Base-by-base conservation (phyloP, 2,888 invertebrate species). In the Drosophila leonis region DNA sequence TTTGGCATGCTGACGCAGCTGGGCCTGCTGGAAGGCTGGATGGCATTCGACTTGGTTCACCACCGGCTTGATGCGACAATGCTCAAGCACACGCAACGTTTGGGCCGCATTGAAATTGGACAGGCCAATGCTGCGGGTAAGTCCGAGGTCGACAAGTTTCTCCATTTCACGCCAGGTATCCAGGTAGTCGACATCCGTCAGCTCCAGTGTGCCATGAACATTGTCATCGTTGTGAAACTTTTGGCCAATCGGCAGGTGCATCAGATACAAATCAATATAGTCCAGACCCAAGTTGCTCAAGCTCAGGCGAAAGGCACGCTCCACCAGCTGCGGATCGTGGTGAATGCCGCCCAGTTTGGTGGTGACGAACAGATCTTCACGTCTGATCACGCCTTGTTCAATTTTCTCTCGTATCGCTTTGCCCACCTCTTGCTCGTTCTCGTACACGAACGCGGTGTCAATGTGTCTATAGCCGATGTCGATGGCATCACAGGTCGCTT, bases 231-330 rank as follows among this genome's bases (percentile, higher is more conserved):
- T 86, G 44, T 82, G 76, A 35, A 92, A 91, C 39, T 89, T 94
- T 82, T 95, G 96, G 0, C 95, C 96, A 91, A 97, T 94, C 0
- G 98, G 98, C 94, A 96, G 96, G 88, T 98, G 98, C 74, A 98
- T 96, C 31, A 98, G 92, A 87, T 96, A 97, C 0, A 97, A 93
- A 88, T 98, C 97, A 52, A 98, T 93, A 90, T 97, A 97, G 0
- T 95, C 94, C n/a, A 97, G 90, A 0, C 95, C 95, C 78, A 97
- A 93, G 68, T 95, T 94, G 0, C 92, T 91, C 6, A 97, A 92
- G 0, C 96, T 95, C 49, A 94, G 93, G 33, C 94, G 94, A 77
- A 96, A 94, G 0, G 95, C 95, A 3, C 93, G 92, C 80, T 95
- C 94, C 20, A 97, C 97, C 64, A 96, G 90, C 54, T 96, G 95